Evolutionary conservation across 2,797 vertebrate species (phyloP).

Genomic region (Cichlasoma orientale): DNA sequence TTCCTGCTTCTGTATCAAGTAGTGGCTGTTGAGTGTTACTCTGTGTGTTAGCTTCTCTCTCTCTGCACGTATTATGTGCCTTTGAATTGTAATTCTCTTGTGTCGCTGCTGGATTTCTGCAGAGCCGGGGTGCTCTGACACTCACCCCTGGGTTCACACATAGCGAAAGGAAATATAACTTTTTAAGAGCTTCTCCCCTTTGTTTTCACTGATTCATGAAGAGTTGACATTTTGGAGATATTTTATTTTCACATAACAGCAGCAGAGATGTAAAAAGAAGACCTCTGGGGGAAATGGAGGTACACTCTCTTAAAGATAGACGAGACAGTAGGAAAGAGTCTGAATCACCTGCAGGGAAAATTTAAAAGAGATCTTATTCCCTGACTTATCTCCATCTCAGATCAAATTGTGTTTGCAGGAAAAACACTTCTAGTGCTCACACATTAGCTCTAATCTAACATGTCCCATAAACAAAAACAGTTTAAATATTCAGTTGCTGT

Average conservation of each 20-base stretch:
- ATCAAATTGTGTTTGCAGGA: not conserved
- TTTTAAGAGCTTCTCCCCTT: constrained; percentile 4
- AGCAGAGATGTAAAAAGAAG: not conserved
- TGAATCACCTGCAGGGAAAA: constrained; percentile 22
- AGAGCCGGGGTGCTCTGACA: not conserved
- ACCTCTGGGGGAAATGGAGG: constrained; percentile 22
- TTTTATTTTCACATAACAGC: constrained; percentile 8
- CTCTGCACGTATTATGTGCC: not conserved
- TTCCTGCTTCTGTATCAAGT: not conserved
- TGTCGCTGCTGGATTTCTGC: not conserved
- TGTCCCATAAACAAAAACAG: not conserved
- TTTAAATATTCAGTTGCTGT: too few species aligned
- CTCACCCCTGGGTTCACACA: not conserved
- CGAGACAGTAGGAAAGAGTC: not conserved
- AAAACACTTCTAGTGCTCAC: not conserved
- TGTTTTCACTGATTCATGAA: constrained; percentile 29
- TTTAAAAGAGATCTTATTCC: constrained; percentile 19
- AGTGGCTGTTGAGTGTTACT: not conserved
- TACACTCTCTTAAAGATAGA: constrained; percentile 5
- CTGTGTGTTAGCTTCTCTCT: not conserved
- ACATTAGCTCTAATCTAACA: not conserved
- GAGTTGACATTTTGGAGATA: constrained; percentile 42
- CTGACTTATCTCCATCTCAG: not conserved
- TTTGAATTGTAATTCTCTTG: constrained; percentile 1
- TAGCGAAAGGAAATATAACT: not conserved